Conservation (phyloP, 2,113 vertebrate species). For the Orthonyx spaldingii region DNA sequence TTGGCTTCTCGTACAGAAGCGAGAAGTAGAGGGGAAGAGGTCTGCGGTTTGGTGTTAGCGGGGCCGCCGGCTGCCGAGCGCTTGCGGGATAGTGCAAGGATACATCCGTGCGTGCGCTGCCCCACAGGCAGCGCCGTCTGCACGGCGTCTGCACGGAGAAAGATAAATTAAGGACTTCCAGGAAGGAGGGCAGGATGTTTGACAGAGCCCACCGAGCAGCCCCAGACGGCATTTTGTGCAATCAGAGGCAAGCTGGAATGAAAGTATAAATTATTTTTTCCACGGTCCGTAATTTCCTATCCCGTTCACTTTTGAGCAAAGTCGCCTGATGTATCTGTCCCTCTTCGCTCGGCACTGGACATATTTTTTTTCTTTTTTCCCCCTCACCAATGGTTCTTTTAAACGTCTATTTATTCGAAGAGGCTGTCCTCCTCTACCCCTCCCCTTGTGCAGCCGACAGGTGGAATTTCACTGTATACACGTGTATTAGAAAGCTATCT, state of each 20-base stretch:
- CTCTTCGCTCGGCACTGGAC: background rate
- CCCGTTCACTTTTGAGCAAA: background rate
- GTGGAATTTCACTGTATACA: background rate
- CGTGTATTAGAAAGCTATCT: background rate
- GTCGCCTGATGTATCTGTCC: background rate
- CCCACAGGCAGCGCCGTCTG: background rate
- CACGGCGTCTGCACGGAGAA: background rate
- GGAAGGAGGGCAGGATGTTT: background rate
- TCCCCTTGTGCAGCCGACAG: background rate
- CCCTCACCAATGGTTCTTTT: background rate
- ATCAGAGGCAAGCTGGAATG: background rate
- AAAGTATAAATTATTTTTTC: background rate
- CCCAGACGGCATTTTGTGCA: background rate
- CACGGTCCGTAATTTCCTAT: fast-evolving
- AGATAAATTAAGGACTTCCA: background rate
- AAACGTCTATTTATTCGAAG: background rate
- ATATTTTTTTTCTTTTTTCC: background rate
- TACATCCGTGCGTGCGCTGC: background rate
- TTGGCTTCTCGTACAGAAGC: background rate
- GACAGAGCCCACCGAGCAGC: background rate
- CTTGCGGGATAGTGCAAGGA: background rate
- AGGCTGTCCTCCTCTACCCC: background rate
- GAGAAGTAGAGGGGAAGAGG: background rate
- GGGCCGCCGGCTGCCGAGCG: background rate
- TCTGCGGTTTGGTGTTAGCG: background rate